Evolutionary conservation across 2,113 vertebrate species (phyloP).

Genomic region (Ardeotis arabs): DNA sequence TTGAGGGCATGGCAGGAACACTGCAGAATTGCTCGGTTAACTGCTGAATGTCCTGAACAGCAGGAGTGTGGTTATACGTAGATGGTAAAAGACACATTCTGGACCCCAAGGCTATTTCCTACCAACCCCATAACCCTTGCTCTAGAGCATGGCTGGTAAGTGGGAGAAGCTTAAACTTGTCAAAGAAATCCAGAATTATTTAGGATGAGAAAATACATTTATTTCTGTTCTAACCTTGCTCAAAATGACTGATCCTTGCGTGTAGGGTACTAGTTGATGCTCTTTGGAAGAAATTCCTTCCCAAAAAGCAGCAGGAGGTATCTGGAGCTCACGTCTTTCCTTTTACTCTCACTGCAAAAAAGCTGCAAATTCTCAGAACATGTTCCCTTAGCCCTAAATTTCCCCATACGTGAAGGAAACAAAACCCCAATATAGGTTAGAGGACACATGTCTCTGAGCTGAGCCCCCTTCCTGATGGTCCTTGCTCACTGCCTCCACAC

Average conservation of each 20-base stretch:
- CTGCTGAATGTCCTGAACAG: neutral
- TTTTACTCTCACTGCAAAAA: neutral
- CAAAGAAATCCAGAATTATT: neutral
- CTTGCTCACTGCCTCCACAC: neutral
- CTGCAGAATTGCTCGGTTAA: neutral
- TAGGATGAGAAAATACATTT: neutral
- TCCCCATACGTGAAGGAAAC: neutral
- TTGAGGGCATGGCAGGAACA: neutral
- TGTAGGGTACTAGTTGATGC: neutral
- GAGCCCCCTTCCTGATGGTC: neutral
- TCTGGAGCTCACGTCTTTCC: neutral
- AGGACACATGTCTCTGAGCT: rapidly evolving
- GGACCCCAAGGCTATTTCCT: neutral
- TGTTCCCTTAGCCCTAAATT: neutral
- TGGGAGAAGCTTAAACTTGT: neutral
- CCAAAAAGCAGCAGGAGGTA: neutral
- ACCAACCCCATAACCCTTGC: neutral
- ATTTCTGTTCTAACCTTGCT: neutral
- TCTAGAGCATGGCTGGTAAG: neutral
- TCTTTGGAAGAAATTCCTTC: neutral
- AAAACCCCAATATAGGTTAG: neutral
- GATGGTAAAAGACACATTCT: neutral
- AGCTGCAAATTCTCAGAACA: neutral
- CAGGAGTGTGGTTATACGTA: neutral
- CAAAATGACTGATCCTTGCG: neutral